Evolutionary conservation across 2,888 invertebrate species (phyloP), one percentile per base, ranked within the genome.

Genomic region (Watsonalla binaria): DNA sequence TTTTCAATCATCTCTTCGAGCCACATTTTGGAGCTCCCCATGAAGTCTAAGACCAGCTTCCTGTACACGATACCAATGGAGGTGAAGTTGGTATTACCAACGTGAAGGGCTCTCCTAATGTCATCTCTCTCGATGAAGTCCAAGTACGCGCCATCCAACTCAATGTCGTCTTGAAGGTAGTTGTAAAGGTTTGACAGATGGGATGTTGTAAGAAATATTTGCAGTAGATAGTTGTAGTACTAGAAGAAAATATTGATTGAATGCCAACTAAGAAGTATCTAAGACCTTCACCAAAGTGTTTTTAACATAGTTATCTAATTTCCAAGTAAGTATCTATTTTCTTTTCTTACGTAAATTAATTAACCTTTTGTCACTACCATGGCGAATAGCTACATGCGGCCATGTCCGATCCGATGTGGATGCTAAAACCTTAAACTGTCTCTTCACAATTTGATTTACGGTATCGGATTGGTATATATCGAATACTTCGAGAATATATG

Each of bases 11-110:
- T 68, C 55, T 91, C 91, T 60, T 92, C 91, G 0, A 92, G 78
- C 91, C 92, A 92, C 57, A 80, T 78, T 68, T 92, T 93, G 2
- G 93, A 92, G 33, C 92, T 92, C 11, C 81, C 83, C 92, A 92
- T 92, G 61, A 92, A 92, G 66, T 92, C 92, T 0, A 86, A 87
- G 49, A 90, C 85, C 0, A 92, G 80, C 56, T 89, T 89, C 47
- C 82, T 74, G 55, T 92, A 92, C 14, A 92, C 92, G 0, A 86
- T 84, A 6, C 86, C 88, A 37, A 92, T 89, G 0, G 90, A 86
- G 0, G 90, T 86, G 63, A 91, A 92, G 68, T 86, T 86, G 2
- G 84, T 86, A 62, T 84, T 84, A 33, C 92, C 92, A 0, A 92
- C 92, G 60, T 92, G 92, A 0, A 92, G 62, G 0, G 92, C 92